Evolutionary conservation across 2,797 vertebrate genomes (phyloP).

Genomic region (Gymnoscopelus microlampas): DNA sequence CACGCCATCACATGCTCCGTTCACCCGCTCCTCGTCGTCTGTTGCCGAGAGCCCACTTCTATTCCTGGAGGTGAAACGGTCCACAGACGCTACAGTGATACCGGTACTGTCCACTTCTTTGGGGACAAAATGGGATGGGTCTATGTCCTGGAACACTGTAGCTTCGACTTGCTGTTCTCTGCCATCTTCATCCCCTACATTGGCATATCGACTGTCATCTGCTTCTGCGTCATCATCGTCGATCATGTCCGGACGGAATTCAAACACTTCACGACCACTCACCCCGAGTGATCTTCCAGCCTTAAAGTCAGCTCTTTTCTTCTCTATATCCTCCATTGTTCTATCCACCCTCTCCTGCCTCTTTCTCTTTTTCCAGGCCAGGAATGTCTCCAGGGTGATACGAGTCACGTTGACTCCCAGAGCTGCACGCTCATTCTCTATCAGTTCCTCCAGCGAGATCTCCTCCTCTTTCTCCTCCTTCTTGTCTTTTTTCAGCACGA

Average conservation of each 20-base stretch:
- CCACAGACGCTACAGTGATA: constrained; percentile 91
- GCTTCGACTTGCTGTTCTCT: constrained; percentile 66
- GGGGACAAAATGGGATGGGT: constrained; percentile 90
- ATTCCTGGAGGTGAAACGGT: constrained; percentile 84
- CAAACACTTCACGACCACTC: constrained; percentile 96
- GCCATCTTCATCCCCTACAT: constrained; percentile 67
- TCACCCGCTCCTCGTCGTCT: constrained; percentile 87
- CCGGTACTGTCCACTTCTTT: constrained; percentile 93
- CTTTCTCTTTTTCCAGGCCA: constrained; percentile 98
- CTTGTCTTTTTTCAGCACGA: constrained; percentile 95
- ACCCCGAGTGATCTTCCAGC: constrained; percentile 94
- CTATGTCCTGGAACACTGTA: constrained; percentile 88
- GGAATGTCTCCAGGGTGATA: constrained; percentile 97
- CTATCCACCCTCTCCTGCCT: constrained; percentile 94
- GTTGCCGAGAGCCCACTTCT: constrained; percentile 60
- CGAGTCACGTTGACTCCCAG: constrained; percentile 93
- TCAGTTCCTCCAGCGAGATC: constrained; percentile 96
- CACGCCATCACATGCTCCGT: constrained; percentile 91
- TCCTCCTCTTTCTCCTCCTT: constrained; percentile 94
- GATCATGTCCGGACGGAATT: constrained; percentile 94
- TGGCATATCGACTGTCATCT: constrained; percentile 85
- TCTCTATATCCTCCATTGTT: constrained; percentile 93
- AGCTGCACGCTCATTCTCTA: constrained; percentile 95
- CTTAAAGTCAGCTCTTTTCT: constrained; percentile 97
- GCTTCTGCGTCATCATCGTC: constrained; percentile 95